These are phyloP conservation scores for Myrmecobius fasciatus DNA, from an alignment of 2,113 vertebrate genomes.

Conservation along the genomic window DNA sequence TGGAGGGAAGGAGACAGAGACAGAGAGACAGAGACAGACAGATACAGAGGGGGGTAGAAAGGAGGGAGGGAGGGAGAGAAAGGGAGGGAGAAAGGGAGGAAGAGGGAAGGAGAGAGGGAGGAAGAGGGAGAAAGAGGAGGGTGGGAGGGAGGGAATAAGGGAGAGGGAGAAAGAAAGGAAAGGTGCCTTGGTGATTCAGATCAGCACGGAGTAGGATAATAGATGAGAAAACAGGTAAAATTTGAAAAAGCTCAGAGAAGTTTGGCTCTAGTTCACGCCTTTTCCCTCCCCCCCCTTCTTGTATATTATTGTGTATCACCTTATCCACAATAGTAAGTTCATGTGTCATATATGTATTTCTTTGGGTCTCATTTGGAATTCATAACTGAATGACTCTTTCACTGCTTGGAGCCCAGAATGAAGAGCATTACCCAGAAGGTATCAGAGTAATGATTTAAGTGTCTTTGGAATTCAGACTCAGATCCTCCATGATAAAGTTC, in stretches of 20 bases:
- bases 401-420: not conserved
- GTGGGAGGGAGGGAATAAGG: too few relatives aligned
- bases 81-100: too few relatives aligned
- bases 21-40: too few relatives aligned
- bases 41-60: too few relatives aligned
- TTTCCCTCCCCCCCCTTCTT: not conserved
- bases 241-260: not conserved
- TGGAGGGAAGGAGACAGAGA: too few relatives aligned
- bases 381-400: not conserved
- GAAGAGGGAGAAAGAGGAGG: too few relatives aligned
- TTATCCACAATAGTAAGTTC: not conserved
- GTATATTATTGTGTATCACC: not conserved
- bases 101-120: too few relatives aligned
- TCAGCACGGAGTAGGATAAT: not conserved
- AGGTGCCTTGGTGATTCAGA: not conserved
- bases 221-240: not conserved
- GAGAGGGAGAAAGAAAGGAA: too few relatives aligned
- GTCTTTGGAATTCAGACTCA: not conserved
- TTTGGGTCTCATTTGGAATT: not conserved
- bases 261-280: not conserved
- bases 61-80: too few relatives aligned
- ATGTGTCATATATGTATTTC: not conserved
- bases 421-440: not conserved
- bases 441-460: not conserved
- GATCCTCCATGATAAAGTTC: not conserved